These are phyloP conservation scores for Stichodactyla helianthus DNA, from an alignment of 64 coral and sea anemone species.

Conservation along the genomic window DNA sequence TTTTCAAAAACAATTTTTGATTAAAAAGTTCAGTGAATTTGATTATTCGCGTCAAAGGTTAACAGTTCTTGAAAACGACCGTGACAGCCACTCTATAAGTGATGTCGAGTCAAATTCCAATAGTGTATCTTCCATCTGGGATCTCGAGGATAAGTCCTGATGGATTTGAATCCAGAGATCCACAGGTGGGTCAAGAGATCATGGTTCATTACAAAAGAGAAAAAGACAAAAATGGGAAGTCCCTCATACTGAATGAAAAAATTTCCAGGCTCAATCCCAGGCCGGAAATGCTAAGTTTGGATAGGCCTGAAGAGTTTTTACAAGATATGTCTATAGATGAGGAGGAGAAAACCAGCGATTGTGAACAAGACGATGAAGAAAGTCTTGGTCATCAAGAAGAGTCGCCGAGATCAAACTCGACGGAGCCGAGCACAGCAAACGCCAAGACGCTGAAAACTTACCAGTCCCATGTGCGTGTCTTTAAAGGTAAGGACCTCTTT, in stretches of 20 bases:
- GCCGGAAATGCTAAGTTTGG: not conserved
- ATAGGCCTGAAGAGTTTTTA: not conserved
- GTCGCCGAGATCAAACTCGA: not conserved
- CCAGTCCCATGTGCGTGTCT: constrained; percentile 40
- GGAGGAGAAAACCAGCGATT: not conserved
- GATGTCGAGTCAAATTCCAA: not conserved
- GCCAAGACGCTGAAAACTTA: constrained; percentile 26
- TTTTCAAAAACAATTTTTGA: not conserved
- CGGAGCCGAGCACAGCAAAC: constrained; percentile 8
- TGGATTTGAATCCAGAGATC: constrained; percentile 5
- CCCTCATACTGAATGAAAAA: not conserved
- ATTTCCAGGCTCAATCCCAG: not conserved
- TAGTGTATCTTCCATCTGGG: constrained; percentile 15
- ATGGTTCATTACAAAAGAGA: not conserved
- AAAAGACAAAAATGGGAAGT: not conserved
- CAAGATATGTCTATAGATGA: not conserved
- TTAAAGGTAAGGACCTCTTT: constrained; percentile 34
- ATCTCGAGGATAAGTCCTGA: constrained; percentile 6
- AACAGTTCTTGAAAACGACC: not conserved
- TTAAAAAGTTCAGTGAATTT: not conserved
- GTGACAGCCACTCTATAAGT: not conserved
- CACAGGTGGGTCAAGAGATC: not conserved
- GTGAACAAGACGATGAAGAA: not conserved
- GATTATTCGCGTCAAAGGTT: not conserved
- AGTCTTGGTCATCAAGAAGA: not conserved